Base-by-base conservation (phyloP, 2,888 invertebrate species). In the Himalopsyche tibetana region DNA sequence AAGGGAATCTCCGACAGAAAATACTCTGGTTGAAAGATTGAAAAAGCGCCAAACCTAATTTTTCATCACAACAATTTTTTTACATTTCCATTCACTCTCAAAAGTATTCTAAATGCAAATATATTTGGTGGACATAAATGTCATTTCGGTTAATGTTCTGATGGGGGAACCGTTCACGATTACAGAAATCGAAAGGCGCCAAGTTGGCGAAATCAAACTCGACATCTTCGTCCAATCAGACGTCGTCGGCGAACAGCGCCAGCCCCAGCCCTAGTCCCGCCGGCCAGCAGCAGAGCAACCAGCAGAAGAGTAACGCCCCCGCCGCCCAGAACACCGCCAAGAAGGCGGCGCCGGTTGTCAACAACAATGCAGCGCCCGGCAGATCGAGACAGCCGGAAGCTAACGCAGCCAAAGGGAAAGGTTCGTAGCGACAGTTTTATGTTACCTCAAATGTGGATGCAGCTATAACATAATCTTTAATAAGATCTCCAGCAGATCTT, bases 301-400 rank as follows among this genome's bases (percentile, higher is more conserved):
- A 55, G 87, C 87, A 51, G 81, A 63, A 12, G 84, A 82, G 17
- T 8, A 17, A 15, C 28, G 80, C 45, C 36, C 12, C 80, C 6
- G 28, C 45, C 28, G 28, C 17, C 8, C 80, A 83, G 19, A 85
- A 45, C 9, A 19, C 19, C 19, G 19, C 19, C 28, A 63, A 63
- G 63, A 63, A 63, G 63, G 19, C 6, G 19, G 63, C 15, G 28
- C 63, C 63, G 9, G 63, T 11, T 19, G 63, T 8, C 28, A 19
- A n/a, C 63, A 19, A 63, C 28, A 19, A 15, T 19, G 19, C 19
- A 11, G 11, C 63, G 4, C 19, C 63, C 63, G 63, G 63, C 2
- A 19, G 63, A 28, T 63, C 63, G 63, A 63, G 63, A 63, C 63
- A n/a, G 63, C 63, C 5, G 28, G 63, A 63, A 19, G 11, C 9